phyloP scores from a whole-genome alignment of 2,888 invertebrate species.

The Eucriotettix oculatus region DNA sequence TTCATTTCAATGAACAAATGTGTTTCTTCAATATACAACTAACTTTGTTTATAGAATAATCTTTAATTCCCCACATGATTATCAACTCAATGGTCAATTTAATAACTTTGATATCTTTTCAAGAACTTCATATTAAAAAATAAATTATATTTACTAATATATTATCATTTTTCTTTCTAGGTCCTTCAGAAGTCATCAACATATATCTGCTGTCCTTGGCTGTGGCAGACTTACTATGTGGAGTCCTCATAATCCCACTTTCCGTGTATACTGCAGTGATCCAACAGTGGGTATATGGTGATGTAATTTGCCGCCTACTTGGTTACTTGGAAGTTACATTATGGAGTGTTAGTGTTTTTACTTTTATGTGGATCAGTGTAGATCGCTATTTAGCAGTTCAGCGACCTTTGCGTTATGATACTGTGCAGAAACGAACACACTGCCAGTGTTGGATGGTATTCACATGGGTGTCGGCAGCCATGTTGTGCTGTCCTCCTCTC shows the following conservation, averaged over 20 bases:
- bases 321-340: conserved; percentile 88
- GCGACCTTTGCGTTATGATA: conserved; percentile 77
- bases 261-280: conserved; percentile 79
- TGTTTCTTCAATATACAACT: too few relatives aligned
- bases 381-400: conserved; percentile 82
- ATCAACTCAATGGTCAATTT: too few relatives aligned
- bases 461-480: conserved; percentile 90
- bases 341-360: conserved; percentile 87
- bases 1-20: too few relatives aligned
- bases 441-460: conserved; percentile 97
- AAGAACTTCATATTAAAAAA: too few relatives aligned
- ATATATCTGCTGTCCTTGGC: conserved; percentile 88
- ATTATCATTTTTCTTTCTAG: conserved; percentile 28
- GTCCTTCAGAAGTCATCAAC: conserved; percentile 86
- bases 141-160: too few relatives aligned
- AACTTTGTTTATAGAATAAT: too few relatives aligned
- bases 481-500: conserved; percentile 88
- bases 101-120: too few relatives aligned
- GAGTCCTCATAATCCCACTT: conserved; percentile 79
- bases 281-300: conserved; percentile 63
- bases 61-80: too few relatives aligned
- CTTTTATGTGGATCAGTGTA: conserved; percentile 96
- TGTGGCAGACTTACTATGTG: conserved; percentile 80
- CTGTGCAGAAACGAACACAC: conserved; percentile 49
- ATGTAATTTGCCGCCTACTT: conserved; percentile 73